Evolutionary conservation across 2,797 vertebrate genomes (phyloP).

Genomic region (Sciurus carolinensis): DNA sequence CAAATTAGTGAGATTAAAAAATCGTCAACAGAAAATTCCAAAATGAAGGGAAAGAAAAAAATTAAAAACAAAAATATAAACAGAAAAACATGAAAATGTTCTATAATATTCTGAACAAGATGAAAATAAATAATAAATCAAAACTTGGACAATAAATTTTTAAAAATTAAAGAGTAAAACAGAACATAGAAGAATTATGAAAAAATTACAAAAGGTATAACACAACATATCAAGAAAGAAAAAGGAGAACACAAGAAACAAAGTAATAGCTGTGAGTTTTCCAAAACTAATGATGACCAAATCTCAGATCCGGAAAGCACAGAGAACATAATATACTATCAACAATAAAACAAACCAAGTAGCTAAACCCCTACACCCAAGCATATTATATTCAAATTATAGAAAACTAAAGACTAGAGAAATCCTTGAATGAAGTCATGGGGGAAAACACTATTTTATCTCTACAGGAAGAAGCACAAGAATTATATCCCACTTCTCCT

Average conservation of each 20-base stretch:
- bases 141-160: neutral
- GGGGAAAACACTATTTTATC: neutral
- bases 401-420: neutral
- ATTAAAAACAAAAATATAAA: too few relatives aligned
- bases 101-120: too few relatives aligned
- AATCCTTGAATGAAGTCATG: neutral
- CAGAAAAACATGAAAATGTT: too few relatives aligned
- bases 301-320: neutral
- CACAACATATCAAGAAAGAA: neutral
- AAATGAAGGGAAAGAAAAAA: neutral
- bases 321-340: neutral
- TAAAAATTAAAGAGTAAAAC: neutral
- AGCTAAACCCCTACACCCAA: neutral
- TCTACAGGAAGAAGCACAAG: neutral
- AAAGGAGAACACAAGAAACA: neutral
- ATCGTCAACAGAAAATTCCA: neutral
- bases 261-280: neutral
- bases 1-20: neutral
- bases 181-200: neutral
- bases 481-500: neutral
- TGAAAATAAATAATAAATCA: too few relatives aligned
- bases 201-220: neutral
- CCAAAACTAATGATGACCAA: neutral
- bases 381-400: neutral
- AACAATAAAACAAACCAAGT: neutral